These are phyloP conservation scores for Buphagus erythrorhynchus DNA, from an alignment of 2,797 vertebrate genomes.

Conservation along the genomic window DNA sequence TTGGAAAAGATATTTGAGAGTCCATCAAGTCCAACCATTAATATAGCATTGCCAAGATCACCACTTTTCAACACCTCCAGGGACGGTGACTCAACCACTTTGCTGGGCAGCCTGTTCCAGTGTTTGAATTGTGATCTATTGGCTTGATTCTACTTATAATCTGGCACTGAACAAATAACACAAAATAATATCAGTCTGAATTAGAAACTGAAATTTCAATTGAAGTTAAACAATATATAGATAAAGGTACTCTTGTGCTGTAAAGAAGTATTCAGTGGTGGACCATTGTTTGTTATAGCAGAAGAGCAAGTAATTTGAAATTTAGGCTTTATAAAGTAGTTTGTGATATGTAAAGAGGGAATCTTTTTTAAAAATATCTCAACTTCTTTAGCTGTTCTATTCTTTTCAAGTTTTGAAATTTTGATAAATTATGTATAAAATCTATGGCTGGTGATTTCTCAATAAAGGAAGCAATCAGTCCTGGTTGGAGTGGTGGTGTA, in stretches of 20 bases:
- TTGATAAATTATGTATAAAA: not conserved
- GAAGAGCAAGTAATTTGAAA: not conserved
- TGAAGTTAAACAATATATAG: not conserved
- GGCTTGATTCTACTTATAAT: not conserved
- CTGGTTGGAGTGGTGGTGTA: not conserved
- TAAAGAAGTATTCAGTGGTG: not conserved
- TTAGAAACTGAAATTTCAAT: not conserved
- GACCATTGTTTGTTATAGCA: not conserved
- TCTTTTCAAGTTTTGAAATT: not conserved
- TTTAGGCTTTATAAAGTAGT: not conserved
- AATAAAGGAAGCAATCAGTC: not conserved
- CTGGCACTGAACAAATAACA: not conserved
- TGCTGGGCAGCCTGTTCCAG: not conserved
- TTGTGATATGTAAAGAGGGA: not conserved
- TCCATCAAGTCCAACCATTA: not conserved
- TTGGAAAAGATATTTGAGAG: not conserved
- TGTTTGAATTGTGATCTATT: not conserved
- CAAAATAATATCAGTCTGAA: not conserved
- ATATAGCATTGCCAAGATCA: not conserved
- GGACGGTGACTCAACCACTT: not conserved
- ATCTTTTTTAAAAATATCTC: not conserved
- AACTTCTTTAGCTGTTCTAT: not conserved
- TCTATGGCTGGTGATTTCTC: not conserved
- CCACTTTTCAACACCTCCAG: not conserved
- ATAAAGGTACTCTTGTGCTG: not conserved